phyloP scores from a whole-genome alignment of 2,888 invertebrate genomes.

The Dryadula phaetusa region DNA sequence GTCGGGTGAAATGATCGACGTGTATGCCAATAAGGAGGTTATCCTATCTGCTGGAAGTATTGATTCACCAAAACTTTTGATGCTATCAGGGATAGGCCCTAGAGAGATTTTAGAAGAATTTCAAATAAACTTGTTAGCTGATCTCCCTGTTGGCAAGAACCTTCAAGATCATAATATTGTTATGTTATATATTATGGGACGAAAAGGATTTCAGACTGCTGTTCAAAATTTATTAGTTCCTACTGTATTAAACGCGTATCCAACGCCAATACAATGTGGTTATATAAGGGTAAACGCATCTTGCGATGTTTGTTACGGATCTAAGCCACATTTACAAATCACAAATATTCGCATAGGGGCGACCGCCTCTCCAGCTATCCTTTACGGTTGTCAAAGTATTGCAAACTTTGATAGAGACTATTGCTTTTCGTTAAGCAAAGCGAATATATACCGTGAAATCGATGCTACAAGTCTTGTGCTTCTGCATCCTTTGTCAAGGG shows the following conservation, averaged over 20 bases:
- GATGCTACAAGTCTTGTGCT: conserved; percentile 56
- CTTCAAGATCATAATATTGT: conserved; percentile 66
- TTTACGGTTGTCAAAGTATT: conserved; percentile 54
- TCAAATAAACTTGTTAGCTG: conserved; percentile 56
- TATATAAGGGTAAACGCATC: conserved; percentile 58
- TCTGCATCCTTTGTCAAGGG: conserved; percentile 68
- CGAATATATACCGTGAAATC: conserved; percentile 60
- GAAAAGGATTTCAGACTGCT: conserved; percentile 54
- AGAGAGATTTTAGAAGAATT: conserved; percentile 56
- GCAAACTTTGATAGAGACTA: conserved; percentile 53
- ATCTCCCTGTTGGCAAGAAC: conserved; percentile 73
- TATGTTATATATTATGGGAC: conserved; percentile 60
- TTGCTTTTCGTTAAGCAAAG: conserved; percentile 58
- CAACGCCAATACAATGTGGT: conserved; percentile 62
- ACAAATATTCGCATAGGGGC: conserved; percentile 67
- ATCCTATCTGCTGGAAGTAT: conserved; percentile 70
- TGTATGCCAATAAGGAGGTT: conserved; percentile 64
- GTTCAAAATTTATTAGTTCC: conserved; percentile 49
- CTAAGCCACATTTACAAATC: conserved; percentile 66
- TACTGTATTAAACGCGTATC: conserved; percentile 52
- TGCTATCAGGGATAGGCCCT: conserved; percentile 74
- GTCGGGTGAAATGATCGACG: conserved; percentile 54
- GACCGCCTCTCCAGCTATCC: conserved; percentile 54
- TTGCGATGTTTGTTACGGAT: conserved; percentile 25
- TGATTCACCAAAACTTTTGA: conserved; percentile 68